These are phyloP conservation scores for Cylloceria caligata DNA, from an alignment of 2,888 invertebrate species.

Conservation along the genomic window DNA sequence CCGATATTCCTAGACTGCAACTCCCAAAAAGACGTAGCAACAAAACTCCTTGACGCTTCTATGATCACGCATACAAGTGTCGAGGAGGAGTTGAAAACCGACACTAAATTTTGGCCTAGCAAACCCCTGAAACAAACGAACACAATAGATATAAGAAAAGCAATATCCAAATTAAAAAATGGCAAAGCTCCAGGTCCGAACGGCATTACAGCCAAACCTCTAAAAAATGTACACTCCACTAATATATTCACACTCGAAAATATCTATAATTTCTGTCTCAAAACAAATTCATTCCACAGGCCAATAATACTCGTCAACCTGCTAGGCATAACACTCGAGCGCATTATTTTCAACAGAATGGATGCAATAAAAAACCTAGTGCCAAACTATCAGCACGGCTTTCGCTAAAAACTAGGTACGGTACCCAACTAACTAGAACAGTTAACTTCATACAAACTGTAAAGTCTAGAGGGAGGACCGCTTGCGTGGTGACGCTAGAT, in stretches of 20 bases:
- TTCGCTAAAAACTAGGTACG: conserved; percentile 30
- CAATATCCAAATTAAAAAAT: conserved; percentile 43
- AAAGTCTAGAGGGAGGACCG: conserved; percentile 16
- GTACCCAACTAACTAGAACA: conserved; percentile 37
- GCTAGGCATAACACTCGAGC: conserved; percentile 33
- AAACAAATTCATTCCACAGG: conserved; percentile 38
- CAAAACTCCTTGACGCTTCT: conserved; percentile 32
- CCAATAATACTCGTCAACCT: conserved; percentile 31
- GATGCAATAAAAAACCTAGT: conserved; percentile 32
- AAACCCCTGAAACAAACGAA: conserved; percentile 32
- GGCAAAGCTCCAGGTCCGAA: conserved; percentile 47
- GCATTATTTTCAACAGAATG: conserved; percentile 34
- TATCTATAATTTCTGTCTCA: conserved; percentile 34
- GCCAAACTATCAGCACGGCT: conserved; percentile 50
- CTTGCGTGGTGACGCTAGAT: conserved; percentile 44
- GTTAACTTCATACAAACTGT: conserved; percentile 11
- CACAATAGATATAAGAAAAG: conserved; percentile 30
- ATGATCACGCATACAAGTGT: conserved; percentile 26
- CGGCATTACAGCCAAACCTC: conserved; percentile 25
- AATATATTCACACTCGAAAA: conserved; percentile 11
- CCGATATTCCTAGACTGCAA: conserved; percentile 37
- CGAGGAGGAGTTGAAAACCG: conserved; percentile 30
- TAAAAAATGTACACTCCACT: conserved; percentile 24
- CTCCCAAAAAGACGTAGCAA: conserved; percentile 39
- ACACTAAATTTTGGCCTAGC: conserved; percentile 29